These are phyloP conservation scores for Melopsittacus undulatus DNA, from an alignment of 2,797 vertebrate genomes.

Conservation along the genomic window DNA sequence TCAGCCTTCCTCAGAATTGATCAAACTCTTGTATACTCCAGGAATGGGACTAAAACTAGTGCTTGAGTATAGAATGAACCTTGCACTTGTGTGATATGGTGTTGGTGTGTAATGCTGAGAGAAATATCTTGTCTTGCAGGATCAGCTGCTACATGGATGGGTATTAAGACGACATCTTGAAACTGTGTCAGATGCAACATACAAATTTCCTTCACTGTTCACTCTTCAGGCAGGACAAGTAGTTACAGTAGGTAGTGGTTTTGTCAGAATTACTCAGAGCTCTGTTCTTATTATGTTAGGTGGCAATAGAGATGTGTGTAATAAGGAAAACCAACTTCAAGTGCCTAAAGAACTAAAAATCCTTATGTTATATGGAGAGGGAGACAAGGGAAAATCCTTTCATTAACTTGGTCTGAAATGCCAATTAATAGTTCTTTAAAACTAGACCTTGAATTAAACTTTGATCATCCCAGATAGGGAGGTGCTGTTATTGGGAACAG, in stretches of 20 bases:
- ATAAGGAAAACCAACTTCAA: neutral
- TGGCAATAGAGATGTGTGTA: neutral
- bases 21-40: neutral
- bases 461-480: neutral
- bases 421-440: neutral
- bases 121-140: conserved; percentile 68
- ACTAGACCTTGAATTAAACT: neutral
- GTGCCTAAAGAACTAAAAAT: neutral
- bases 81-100: neutral
- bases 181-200: conserved; percentile 75
- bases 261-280: neutral
- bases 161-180: conserved; percentile 73
- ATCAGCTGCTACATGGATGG: conserved; percentile 83
- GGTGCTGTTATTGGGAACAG: neutral
- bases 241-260: conserved; percentile 80
- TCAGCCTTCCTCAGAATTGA: neutral
- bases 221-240: conserved; percentile 78
- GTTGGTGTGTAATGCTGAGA: neutral
- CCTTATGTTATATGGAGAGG: neutral
- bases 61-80: neutral
- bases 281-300: neutral
- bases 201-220: conserved; percentile 79
- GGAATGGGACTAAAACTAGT: neutral
- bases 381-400: neutral
- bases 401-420: neutral